Evolutionary conservation across 2,113 vertebrate species (phyloP), one percentile per base, ranked within the genome.

Genomic region (Cyprinodon brontotheroides): DNA sequence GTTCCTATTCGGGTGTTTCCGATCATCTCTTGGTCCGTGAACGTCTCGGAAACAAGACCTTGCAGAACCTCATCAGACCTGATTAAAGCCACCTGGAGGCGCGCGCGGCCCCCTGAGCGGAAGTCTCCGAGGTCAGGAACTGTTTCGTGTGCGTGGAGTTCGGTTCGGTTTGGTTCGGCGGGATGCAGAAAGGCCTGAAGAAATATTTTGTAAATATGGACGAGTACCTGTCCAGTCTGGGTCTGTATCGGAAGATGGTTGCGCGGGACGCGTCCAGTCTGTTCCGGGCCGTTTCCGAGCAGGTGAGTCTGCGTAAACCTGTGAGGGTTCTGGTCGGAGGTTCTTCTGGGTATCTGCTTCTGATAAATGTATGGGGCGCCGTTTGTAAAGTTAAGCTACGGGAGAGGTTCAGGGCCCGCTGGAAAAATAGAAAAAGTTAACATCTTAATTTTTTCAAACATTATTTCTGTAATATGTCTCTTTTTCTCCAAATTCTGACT

Each of bases 181-280:
- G 68, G 79, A 98, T 99, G 97, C 95, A 98, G 92, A 97, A 97
- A 89, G 94, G 94, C 63, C 94, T 95, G 88, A 98, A 96, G 91
- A 98, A 96, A 78, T 97, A 96, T 90, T 97, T 95, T 78, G 92
- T 95, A 74, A 96, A 95, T 87, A 99, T 99, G 98, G 97, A 99
- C 88, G 97, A 98, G 83, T 99, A 96, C 87, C 94, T 99, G 90
- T 90, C 91, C 89, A 96, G 93, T 72, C 91, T 97, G 83, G 96
- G 97, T 4, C 94, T 99, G 47, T 98, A 97, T 92, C 91, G 97
- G 72, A 99, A 99, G 91, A 96, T 97, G 92, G 96, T 96, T 75
- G 96, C 97, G 11, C 95, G 96, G 78, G 98, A 99, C 89, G 96
- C 96, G 38, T 97, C 98, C 43, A 98, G 97, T 65, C 95, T 99